phyloP scores from a whole-genome alignment of 2,113 vertebrate species.

The Vulpes lagopus region DNA sequence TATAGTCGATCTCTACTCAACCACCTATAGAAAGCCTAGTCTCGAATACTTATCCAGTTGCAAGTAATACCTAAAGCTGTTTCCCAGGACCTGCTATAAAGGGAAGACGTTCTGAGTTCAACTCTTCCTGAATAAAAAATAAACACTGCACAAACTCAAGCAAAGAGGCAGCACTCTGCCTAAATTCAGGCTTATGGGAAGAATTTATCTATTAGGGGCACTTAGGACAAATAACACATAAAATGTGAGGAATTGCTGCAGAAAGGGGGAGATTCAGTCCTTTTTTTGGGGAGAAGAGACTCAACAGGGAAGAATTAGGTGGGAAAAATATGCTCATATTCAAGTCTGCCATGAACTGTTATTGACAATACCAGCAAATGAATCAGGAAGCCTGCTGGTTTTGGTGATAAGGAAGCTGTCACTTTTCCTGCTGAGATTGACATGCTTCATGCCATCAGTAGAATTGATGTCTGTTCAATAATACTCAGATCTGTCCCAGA shows the following conservation, averaged over 20 bases:
- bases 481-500: slow-evolving; percentile 66
- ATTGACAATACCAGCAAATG: slow-evolving; percentile 71
- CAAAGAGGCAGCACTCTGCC: neutral
- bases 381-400: slow-evolving; percentile 59
- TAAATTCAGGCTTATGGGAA: neutral
- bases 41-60: neutral
- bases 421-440: slow-evolving; percentile 66
- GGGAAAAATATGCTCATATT: neutral
- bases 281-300: neutral
- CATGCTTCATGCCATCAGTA: slow-evolving; percentile 64
- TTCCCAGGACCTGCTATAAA: neutral
- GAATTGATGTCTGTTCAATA: slow-evolving; percentile 77
- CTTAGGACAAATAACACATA: neutral
- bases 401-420: slow-evolving; percentile 76
- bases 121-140: neutral
- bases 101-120: neutral
- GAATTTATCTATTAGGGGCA: slow-evolving; percentile 34
- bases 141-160: neutral
- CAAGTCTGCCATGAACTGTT: neutral
- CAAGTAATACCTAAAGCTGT: neutral
- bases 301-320: slow-evolving; percentile 28
- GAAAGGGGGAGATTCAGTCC: neutral
- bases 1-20: neutral
- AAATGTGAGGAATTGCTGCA: neutral
- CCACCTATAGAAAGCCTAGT: neutral